Conservation (phyloP, 2,888 invertebrate species). For the Clivina fossor region DNA sequence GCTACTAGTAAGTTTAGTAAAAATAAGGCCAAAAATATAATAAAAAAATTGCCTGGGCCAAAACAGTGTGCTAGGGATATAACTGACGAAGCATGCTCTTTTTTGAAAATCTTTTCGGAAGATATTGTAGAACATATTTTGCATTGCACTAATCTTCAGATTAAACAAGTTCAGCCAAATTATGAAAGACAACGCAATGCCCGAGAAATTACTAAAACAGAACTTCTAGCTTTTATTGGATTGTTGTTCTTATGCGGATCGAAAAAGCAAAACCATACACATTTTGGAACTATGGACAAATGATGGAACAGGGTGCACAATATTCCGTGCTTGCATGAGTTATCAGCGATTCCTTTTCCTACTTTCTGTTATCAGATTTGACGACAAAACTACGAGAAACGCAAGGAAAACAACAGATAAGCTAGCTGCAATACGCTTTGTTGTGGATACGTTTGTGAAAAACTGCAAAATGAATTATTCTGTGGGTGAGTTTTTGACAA, state of each 20-base stretch:
- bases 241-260: constrained; percentile 36
- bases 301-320: constrained; percentile 39
- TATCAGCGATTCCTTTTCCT: constrained; percentile 15
- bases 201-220: background rate
- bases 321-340: constrained; percentile 40
- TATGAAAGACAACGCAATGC: constrained; percentile 19
- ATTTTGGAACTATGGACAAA: constrained; percentile 40
- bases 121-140: constrained; percentile 38
- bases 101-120: constrained; percentile 29
- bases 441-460: constrained; percentile 28
- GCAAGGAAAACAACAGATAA: constrained; percentile 27
- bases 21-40: constrained; percentile 35
- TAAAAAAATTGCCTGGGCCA: constrained; percentile 36
- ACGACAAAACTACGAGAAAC: constrained; percentile 24
- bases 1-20: constrained; percentile 36
- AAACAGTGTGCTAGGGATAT: constrained; percentile 31
- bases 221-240: constrained; percentile 39
- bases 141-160: constrained; percentile 39
- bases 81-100: constrained; percentile 36
- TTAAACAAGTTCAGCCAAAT: constrained; percentile 34
- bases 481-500: constrained; percentile 11
- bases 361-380: constrained; percentile 27
- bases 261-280: constrained; percentile 40
- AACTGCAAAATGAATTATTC: too few species aligned
- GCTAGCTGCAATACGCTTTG: constrained; percentile 32